Conservation (phyloP, 30 jellyfish, hydroid and myxozoan genomes). For the Nemopilema nomurai region DNA sequence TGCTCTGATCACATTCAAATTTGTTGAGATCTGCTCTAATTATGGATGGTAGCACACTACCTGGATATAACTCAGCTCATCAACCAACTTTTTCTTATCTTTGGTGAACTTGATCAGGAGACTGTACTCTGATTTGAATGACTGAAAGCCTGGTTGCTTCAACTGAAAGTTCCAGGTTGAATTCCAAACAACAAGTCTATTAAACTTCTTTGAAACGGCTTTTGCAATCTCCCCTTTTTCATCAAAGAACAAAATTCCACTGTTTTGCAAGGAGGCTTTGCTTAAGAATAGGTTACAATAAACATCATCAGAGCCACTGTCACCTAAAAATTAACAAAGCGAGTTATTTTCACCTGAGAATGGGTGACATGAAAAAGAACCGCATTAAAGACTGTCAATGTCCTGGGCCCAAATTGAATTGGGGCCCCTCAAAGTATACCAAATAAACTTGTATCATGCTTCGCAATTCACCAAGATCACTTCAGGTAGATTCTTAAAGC, state of each 20-base stretch:
- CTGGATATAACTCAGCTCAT: slow-evolving; percentile 34
- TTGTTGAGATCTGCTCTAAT: neutral
- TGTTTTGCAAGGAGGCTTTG: neutral
- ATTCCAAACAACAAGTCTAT: slow-evolving; percentile 51
- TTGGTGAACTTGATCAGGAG: slow-evolving; percentile 17
- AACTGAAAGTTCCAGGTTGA: slow-evolving; percentile 3
- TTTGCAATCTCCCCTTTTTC: slow-evolving; percentile 22
- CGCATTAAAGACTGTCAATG: too few species aligned
- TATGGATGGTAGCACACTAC: neutral
- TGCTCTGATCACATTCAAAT: too few species aligned
- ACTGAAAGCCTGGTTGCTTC: slow-evolving; percentile 48
- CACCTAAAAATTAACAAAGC: slow-evolving; percentile 23
- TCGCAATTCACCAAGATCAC: too few species aligned
- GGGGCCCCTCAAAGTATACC: too few species aligned
- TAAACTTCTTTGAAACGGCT: slow-evolving; percentile 18
- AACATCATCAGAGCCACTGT: slow-evolving; percentile 6
- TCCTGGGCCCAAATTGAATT: too few species aligned
- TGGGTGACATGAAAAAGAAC: too few species aligned
- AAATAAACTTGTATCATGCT: too few species aligned
- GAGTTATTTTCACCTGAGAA: too few species aligned
- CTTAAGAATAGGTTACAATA: slow-evolving; percentile 2
- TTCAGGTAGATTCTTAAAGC: too few species aligned
- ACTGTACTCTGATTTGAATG: slow-evolving; percentile 35
- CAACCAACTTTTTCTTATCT: neutral
- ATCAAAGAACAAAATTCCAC: slow-evolving; percentile 40